Base-by-base conservation (phyloP, 2,113 vertebrate genomes). In the Oceanites oceanicus region DNA sequence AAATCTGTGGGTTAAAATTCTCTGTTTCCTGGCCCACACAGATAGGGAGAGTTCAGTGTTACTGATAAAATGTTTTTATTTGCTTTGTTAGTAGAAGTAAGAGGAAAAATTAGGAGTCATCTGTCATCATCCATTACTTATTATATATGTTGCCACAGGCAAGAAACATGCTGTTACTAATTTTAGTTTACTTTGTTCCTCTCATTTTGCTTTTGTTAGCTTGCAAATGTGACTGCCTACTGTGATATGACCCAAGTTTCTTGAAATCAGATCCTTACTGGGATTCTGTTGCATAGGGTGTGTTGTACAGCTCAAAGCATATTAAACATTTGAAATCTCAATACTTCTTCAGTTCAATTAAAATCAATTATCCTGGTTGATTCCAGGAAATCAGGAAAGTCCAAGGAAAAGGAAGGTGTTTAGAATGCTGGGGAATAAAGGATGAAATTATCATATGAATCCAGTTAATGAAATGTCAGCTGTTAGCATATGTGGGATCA, bases 141-240 rank as follows among this genome's bases (percentile, higher is more conserved):
- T 63, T 82, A n/a, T 68, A 61, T 55, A 47, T 32, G 19, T 55
- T 94, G 52, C 87, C 32, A 15, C 26, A 75, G 77, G 77, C 44
- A 90, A 94, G 50, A 90, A 92, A 72, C 38, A 86, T 21, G 15
- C 16, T 83, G 53, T 86, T 95, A 36, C 30, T 94, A 96, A 94
- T 95, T 96, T 94, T 94, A 83, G 66, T 89, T 94, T 79, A 45
- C 42, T 96, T 94, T 90, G 22, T 73, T 86, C 8, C 67, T 79
- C 36, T 86, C 20, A 25, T 88, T 91, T 91, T 72, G 52, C 55
- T 68, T 95, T 86, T 94, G 61, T 86, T 77, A 90, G 23, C 38
- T 87, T 80, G 63, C 21, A 96, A 77, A 71, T 78, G 40, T 62
- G 47, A 49, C 26, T 79, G 44, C 34, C 40, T 85, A 58, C 49